phyloP scores from a whole-genome alignment of 2,888 invertebrate species.

The Periphyllus acericola region DNA sequence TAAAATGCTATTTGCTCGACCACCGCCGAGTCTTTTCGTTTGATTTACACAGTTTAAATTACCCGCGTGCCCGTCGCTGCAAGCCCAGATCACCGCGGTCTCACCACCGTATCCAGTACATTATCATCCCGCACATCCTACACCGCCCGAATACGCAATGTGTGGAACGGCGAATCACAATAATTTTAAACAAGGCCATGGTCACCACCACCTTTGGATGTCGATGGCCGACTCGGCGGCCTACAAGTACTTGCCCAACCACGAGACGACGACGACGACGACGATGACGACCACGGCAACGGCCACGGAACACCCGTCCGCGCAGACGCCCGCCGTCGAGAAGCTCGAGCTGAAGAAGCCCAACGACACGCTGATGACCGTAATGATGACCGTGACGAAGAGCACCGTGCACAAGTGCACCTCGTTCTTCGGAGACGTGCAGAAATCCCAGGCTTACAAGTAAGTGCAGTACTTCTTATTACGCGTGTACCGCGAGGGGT shows the following conservation, averaged over 20 bases:
- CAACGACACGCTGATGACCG: constrained; percentile 27
- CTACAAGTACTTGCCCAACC: constrained; percentile 13
- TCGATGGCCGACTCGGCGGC: constrained; percentile 25
- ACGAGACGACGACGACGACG: not conserved
- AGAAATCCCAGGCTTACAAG: constrained; percentile 53
- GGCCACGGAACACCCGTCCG: not conserved
- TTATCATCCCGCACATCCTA: not conserved
- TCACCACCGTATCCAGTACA: not conserved
- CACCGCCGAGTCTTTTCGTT: not conserved
- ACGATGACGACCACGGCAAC: not conserved
- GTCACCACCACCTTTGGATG: constrained; percentile 29
- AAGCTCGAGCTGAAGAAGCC: not conserved
- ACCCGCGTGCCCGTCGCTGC: not conserved
- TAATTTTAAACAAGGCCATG: constrained; percentile 22
- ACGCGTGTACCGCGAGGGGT: too few species aligned
- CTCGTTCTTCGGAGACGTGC: constrained; percentile 3
- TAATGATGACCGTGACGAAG: constrained; percentile 14
- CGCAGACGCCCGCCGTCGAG: not conserved
- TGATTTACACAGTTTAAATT: not conserved
- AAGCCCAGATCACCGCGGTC: not conserved
- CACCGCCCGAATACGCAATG: not conserved
- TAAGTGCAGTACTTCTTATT: not conserved
- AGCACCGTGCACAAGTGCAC: constrained; percentile 14
- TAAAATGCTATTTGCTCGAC: not conserved
- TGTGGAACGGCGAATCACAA: constrained; percentile 51